Evolutionary conservation across 1,140 invertebrate genomes (phyloP), one percentile per base, ranked within the genome.

Genomic region (Cardiocondyla obscurior): DNA sequence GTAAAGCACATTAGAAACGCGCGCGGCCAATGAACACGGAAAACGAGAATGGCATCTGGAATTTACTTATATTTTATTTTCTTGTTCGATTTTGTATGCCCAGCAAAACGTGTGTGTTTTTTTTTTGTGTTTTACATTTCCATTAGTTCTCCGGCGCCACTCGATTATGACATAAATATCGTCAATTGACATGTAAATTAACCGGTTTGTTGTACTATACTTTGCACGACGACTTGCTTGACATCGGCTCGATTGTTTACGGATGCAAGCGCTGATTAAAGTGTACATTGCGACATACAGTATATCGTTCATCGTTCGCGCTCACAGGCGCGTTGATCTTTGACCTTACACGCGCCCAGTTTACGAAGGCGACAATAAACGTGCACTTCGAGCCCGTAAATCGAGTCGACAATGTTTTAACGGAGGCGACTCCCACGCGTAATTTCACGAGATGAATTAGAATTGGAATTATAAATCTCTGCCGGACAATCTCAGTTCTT

Each of bases 141-240:
- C 28, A 25, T 46, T 69, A 64, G 8, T 55, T 44, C 28, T 12
- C 28, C 53, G 44, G 36, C 65, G 16, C 16, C 30, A 49, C 39
- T 33, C 4, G 39, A 10, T 81, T 82, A 85, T 85, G 67, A 86
- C 19, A 76, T 70, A 82, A 76, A 70, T 39, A 49, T 14, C 42
- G 14, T 8, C 36, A 42, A 83, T 65, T 70, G 81, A 77, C 81
- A 51, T 10, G 57, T 30, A 49, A 25, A 46, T 39, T 49, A 42
- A 79, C 30, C 73, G 73, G 73, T 76, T 76, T 76, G 39, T 44
- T 44, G 39, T 72, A n/a, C 14, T 22, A 25, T 64, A 53, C 57
- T 49, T 67, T 53, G 46, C 33, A 49, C 60, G 25, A 64, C 6
- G 55, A 8, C 19, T 42, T 6, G 42, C 28, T 2, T 14, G 19